phyloP scores from a whole-genome alignment of 2,113 vertebrate species.

The Turdus rufiventris region DNA sequence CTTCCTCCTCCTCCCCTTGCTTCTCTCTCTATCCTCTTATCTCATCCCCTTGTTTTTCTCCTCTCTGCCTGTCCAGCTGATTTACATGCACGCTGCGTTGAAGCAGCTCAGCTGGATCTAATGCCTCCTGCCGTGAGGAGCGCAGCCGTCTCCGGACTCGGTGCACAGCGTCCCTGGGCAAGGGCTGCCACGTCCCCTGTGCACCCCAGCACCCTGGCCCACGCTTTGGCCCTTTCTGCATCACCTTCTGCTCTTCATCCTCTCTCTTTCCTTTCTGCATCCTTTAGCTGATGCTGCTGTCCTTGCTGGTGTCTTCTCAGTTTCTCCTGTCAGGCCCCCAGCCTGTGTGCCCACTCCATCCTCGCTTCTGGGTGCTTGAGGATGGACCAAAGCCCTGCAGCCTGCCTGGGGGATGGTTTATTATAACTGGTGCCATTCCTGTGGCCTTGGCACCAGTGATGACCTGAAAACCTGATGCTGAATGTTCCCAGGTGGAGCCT shows the following conservation, averaged over 20 bases:
- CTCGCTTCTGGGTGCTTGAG: neutral
- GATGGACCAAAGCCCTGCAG: neutral
- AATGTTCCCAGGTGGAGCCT: neutral
- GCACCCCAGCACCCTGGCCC: neutral
- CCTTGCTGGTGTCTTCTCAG: neutral
- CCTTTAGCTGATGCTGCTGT: neutral
- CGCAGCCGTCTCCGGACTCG: neutral
- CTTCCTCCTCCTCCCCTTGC: conserved; percentile 44
- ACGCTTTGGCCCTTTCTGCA: neutral
- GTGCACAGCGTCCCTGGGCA: neutral
- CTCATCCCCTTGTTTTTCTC: conserved; percentile 68
- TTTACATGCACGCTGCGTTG: conserved; percentile 60
- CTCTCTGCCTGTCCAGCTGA: conserved; percentile 64
- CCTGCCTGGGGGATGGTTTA: neutral
- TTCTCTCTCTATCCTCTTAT: conserved; percentile 56
- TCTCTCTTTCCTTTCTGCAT: neutral
- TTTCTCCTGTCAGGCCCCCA: neutral
- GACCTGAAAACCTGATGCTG: neutral
- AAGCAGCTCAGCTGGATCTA: conserved; percentile 65
- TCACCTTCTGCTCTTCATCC: neutral
- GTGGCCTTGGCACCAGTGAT: neutral
- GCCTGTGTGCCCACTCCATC: accelerated
- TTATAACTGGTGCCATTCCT: neutral
- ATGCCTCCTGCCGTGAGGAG: conserved; percentile 41
- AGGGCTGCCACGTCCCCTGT: neutral